These are phyloP conservation scores for Ostrea denselamellosa DNA, from an alignment of 1,140 invertebrate genomes.

Conservation along the genomic window DNA sequence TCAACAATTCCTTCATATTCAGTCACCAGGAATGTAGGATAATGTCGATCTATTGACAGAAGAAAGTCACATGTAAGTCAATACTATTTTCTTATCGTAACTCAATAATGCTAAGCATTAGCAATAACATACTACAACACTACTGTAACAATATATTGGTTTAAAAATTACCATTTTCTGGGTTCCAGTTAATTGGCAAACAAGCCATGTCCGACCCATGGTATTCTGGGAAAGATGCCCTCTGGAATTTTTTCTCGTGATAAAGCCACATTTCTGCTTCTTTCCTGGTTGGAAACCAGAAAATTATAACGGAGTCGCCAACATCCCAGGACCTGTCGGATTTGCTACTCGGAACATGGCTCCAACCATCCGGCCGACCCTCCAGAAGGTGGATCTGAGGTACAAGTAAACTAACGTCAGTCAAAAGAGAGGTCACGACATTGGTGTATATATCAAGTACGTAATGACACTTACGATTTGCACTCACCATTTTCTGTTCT, in stretches of 20 bases:
- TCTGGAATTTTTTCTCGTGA: background rate
- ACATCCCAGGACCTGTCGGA: background rate
- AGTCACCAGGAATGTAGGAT: constrained; percentile 26
- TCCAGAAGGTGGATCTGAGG: background rate
- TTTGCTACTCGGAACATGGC: background rate
- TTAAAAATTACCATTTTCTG: background rate
- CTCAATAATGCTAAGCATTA: too few species aligned
- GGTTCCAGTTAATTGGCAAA: constrained; percentile 20
- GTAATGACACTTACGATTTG: background rate
- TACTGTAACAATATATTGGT: too few species aligned
- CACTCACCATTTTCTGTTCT: background rate
- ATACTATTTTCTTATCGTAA: background rate
- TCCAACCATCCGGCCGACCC: constrained; percentile 24
- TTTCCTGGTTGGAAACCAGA: constrained; percentile 28
- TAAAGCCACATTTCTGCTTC: constrained; percentile 15
- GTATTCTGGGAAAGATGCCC: background rate
- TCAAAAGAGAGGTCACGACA: background rate
- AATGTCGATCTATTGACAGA: constrained; percentile 3
- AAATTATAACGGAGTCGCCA: background rate
- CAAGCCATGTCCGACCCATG: background rate
- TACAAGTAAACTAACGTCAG: background rate
- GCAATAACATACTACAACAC: too few species aligned
- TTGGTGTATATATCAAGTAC: background rate
- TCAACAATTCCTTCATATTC: constrained; percentile 21
- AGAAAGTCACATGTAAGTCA: background rate